A percentile compares a stretch with the other conserved stretches of the same genome.
Evolutionary conservation across 2,113 vertebrate species (phyloP).

Genomic region (Procavia capensis): DNA sequence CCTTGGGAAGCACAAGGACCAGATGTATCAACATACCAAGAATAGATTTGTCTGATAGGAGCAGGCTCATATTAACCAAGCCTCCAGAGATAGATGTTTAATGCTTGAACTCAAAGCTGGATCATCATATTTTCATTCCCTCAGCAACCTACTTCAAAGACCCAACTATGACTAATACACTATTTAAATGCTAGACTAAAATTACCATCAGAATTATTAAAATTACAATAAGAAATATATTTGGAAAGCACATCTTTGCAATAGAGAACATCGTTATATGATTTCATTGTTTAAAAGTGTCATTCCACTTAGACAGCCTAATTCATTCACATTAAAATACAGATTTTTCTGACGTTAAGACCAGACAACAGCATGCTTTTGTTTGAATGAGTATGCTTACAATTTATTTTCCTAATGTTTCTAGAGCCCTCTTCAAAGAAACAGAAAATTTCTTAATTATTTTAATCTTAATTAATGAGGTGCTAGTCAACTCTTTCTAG

Average conservation of each 20-base stretch:
- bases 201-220: too few species aligned
- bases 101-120: slow-evolving; percentile 56
- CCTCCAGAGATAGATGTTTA: slow-evolving; percentile 70
- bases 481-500: not conserved
- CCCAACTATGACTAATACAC: slow-evolving; percentile 45
- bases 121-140: slow-evolving; percentile 66
- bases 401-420: not conserved
- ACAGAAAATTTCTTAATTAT: not conserved
- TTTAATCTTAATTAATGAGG: not conserved
- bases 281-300: not conserved
- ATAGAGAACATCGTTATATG: not conserved
- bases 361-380: not conserved
- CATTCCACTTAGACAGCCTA: slow-evolving; percentile 27
- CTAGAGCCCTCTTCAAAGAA: not conserved
- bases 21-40: slow-evolving; percentile 66
- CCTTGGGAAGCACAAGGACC: slow-evolving; percentile 28
- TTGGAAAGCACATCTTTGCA: slow-evolving; percentile 53
- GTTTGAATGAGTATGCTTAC: not conserved
- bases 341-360: slow-evolving; percentile 15
- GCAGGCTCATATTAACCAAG: slow-evolving; percentile 63
- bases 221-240: slow-evolving; percentile 64
- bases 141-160: slow-evolving; percentile 4
- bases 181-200: not conserved
- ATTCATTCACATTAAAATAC: not conserved
- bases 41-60: slow-evolving; percentile 64